Evolutionary conservation across 1,140 invertebrate species (phyloP), one percentile per base, ranked within the genome.

Genomic region (Venustaconcha ellipsiformis): DNA sequence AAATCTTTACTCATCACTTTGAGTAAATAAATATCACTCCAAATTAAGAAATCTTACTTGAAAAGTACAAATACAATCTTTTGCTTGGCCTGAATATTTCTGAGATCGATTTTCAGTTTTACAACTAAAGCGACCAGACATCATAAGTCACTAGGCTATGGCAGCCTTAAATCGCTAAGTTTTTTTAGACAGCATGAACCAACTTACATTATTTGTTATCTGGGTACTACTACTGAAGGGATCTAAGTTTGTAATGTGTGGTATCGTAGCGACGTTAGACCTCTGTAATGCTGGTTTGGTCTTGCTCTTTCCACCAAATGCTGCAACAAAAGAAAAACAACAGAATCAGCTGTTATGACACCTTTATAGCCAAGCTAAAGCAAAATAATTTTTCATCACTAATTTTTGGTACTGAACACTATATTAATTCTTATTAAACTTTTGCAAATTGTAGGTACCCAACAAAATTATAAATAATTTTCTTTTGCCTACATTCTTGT

Each of bases 171-270:
- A 30, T 30, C 26, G 1, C 26, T 26, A 26, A 26, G n/a, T 30
- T 1, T 48, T 48, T 48, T 48, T 11, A 48, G 4, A 48, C 5
- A 48, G 6, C 37, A 48, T 48, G 6, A 48, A 6, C 37, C 37
- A 48, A 48, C 37, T 48, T 48, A 48, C 37, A 30, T 67, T 17
- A 57, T 67, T 58, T n/a, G 30, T 26, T 76, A 82, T 79, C 81
- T 82, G 81, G 67, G 68, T 82, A 48, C 57, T 79, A 70, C 72
- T 78, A 26, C 65, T 71, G 57, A 87, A 87, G 30, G 85, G 85
- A 69, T 88, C 86, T 65, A 88, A 81, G 70, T 84, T 88, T 63
- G 85, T 84, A 59, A 88, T 88, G 67, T 87, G 85, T 57, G 86
- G 86, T 68, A 88, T 88, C 14, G 81, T 82, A 6, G 85, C 78